Conservation (phyloP, 2,888 invertebrate species). For the Tachina lurida region DNA sequence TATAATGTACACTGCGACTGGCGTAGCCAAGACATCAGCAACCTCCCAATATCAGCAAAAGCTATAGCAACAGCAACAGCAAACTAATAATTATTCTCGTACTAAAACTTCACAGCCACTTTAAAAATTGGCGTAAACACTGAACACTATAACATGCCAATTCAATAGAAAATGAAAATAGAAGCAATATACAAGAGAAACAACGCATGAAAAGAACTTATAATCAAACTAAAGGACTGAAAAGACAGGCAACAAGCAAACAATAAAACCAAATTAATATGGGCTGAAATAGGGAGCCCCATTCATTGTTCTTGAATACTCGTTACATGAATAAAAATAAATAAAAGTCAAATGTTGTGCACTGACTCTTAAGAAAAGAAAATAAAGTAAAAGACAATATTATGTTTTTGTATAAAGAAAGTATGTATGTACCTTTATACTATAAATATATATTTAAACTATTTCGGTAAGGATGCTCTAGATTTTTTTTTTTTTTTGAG, state of each 20-base stretch:
- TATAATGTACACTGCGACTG: slow-evolving; percentile 17
- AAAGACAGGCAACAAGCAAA: slow-evolving; percentile 29
- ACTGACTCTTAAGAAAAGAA: slow-evolving; percentile 5
- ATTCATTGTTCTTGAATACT: slow-evolving; percentile 21
- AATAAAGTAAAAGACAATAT: neutral
- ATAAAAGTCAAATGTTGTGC: slow-evolving; percentile 33
- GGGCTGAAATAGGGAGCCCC: slow-evolving; percentile 25
- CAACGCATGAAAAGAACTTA: neutral
- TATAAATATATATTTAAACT: neutral
- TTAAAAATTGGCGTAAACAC: slow-evolving; percentile 54
- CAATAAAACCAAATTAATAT: slow-evolving; percentile 20
- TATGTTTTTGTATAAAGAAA: slow-evolving; percentile 8
- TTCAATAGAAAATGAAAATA: slow-evolving; percentile 45
- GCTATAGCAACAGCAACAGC: slow-evolving; percentile 1
- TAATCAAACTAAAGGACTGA: neutral
- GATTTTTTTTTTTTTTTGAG: neutral
- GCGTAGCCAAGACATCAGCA: slow-evolving; percentile 29
- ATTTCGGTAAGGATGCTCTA: neutral
- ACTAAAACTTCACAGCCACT: slow-evolving; percentile 47
- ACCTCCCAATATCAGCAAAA: slow-evolving; percentile 27
- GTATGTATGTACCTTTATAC: neutral
- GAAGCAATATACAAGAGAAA: slow-evolving; percentile 14
- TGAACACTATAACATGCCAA: slow-evolving; percentile 42
- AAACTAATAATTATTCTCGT: slow-evolving; percentile 22
- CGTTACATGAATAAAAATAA: slow-evolving; percentile 20